A percentile compares a stretch with the other conserved stretches of the same genome.
These are phyloP conservation scores for Cephus cinctus DNA, from an alignment of 1,140 invertebrate genomes.

Conservation along the genomic window DNA sequence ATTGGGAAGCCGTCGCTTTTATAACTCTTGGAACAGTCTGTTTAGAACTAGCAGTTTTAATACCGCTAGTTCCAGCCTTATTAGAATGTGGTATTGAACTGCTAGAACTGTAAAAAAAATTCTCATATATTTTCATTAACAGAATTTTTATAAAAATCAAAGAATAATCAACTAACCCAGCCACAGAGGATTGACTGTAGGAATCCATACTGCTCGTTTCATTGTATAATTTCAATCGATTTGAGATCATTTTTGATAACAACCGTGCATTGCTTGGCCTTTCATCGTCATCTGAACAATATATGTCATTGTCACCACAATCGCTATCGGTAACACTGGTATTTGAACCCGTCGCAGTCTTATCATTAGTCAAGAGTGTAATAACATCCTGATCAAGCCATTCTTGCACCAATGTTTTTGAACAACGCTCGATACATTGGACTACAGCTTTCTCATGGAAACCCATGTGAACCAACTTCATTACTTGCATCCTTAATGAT, in stretches of 20 bases:
- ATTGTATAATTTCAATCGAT: background rate
- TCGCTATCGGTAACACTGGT: background rate
- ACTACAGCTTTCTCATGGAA: slow-evolving; percentile 5
- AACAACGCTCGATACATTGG: background rate
- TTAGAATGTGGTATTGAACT: too few relatives aligned
- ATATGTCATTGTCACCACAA: slow-evolving; percentile 7
- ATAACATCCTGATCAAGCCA: background rate
- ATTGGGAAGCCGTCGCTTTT: background rate
- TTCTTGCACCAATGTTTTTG: background rate
- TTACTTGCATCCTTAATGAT: background rate
- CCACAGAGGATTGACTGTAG: background rate
- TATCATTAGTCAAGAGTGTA: background rate
- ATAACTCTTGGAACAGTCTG: background rate
- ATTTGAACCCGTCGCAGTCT: background rate
- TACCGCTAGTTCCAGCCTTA: too few relatives aligned
- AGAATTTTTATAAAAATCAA: too few relatives aligned
- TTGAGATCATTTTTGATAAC: slow-evolving; percentile 1
- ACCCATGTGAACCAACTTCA: slow-evolving; percentile 3
- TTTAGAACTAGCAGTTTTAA: too few relatives aligned
- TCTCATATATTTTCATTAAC: background rate
- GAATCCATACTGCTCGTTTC: background rate
- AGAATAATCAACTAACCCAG: too few relatives aligned
- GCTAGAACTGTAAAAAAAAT: background rate
- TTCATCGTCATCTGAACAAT: slow-evolving; percentile 8
- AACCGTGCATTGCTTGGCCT: slow-evolving; percentile 1